phyloP scores from a whole-genome alignment of 2,888 invertebrate species.

The Dusona sp. region DNA sequence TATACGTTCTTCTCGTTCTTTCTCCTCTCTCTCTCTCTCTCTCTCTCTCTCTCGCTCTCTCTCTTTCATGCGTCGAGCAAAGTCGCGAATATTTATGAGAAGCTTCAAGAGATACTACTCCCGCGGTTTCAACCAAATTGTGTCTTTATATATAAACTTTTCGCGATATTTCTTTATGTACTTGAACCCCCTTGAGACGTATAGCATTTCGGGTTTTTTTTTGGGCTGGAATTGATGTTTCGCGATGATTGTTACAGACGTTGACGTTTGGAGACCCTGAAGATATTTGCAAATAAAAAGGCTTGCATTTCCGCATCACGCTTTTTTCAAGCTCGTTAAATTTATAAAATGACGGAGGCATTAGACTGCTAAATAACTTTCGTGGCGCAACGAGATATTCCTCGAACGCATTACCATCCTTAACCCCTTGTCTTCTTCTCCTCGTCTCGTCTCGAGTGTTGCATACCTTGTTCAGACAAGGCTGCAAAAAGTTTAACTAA shows the following conservation, averaged over 20 bases:
- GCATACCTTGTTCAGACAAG: not conserved
- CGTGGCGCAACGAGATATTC: slow-evolving; percentile 24
- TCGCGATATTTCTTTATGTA: slow-evolving; percentile 61
- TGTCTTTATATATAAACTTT: slow-evolving; percentile 40
- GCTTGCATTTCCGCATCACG: not conserved
- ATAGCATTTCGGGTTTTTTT: slow-evolving; percentile 21
- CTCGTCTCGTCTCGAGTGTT: slow-evolving; percentile 51
- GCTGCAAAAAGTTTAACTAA: not conserved
- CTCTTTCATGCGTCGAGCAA: slow-evolving; percentile 41
- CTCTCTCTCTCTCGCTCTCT: slow-evolving; percentile 38
- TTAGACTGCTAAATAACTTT: not conserved
- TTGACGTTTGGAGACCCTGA: not conserved
- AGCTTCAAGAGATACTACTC: slow-evolving; percentile 66
- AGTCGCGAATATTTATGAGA: slow-evolving; percentile 77
- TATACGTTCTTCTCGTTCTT: not conserved
- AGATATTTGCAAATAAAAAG: not conserved
- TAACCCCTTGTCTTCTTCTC: slow-evolving; percentile 2
- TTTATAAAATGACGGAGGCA: not conserved
- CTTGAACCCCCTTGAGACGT: slow-evolving; percentile 38
- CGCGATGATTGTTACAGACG: slow-evolving; percentile 1
- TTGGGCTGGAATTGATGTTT: slow-evolving; percentile 8
- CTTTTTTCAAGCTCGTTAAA: too few relatives aligned
- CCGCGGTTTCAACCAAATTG: slow-evolving; percentile 48
- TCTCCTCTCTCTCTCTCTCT: slow-evolving; percentile 11
- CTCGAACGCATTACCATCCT: slow-evolving; percentile 64